Evolutionary conservation across 1,140 invertebrate species (phyloP), one percentile per base, ranked within the genome.

Genomic region (Odontomachus brunneus): DNA sequence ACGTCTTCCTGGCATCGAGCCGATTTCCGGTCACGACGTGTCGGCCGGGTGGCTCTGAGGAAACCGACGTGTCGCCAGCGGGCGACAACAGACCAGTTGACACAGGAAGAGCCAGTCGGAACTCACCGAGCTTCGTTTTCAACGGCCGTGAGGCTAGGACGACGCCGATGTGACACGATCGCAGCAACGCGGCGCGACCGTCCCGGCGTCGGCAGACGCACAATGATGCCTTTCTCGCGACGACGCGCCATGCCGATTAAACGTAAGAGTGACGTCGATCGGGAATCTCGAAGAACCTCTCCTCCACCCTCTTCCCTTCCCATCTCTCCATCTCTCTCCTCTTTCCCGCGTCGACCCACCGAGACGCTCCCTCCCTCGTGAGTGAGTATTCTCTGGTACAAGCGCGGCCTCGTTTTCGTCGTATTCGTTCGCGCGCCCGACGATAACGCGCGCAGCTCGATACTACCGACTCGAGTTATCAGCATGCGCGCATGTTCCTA

Each of bases 1-100:
- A 48, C 95, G 95, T 80, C 90, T 96, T 59, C 94, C 95, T 11
- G 95, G 95, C 9, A 95, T 96, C 85, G 96, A 96, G 85, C 95
- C 96, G 44, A 94, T 96, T 66, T 95, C 95, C 82, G 96, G 95
- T 55, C 95, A 96, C 89, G 95, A 95, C 87, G 93, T 95, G 57
- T 95, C 95, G 57, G 94, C 95, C 5, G 96, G 95, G 73, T 96
- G 96, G 96, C 95, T 96, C 84, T 95, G 94, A 94, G 84, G 60
- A 69, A 65, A 78, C 74, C 66, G 84, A 44, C 11, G 59, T 72
- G 71, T 84, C 84, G 83, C 74, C 62, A 1, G n/a, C 15, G 33
- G 19, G 81, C 82, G 85, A 65, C 80, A 26, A 44, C 55, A 62
- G 4, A 59, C 59, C 81, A 75, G 55, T 51, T 71, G 71, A 51